Percentiles rank a stretch among this genome's conserved stretches.
These are phyloP conservation scores for Drosophila paranaensis DNA, from an alignment of 2,888 invertebrate species.

Conservation along the genomic window DNA sequence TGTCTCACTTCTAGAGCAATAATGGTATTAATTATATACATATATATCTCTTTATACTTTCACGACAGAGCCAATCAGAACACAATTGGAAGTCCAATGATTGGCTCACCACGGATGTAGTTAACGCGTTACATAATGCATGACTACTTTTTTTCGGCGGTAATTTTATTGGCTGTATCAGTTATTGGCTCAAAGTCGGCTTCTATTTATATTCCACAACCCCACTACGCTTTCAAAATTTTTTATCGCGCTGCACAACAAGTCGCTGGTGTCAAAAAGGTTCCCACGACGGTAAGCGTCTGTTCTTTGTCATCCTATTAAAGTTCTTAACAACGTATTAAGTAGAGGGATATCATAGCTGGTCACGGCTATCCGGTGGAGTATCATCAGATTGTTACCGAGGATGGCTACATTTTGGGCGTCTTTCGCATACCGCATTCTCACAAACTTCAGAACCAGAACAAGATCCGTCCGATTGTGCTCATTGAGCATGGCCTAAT, in stretches of 20 bases:
- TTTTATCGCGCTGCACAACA: background rate
- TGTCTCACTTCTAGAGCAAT: background rate
- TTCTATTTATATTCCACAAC: conserved; percentile 12
- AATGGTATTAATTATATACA: background rate
- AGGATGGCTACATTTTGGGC: conserved; percentile 76
- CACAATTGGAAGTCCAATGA: conserved; percentile 6
- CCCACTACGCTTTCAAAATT: background rate
- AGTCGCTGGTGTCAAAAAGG: conserved; percentile 3
- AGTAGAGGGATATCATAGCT: conserved; percentile 77
- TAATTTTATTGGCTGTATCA: conserved; percentile 18
- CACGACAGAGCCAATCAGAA: background rate
- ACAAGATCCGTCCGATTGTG: conserved; percentile 63
- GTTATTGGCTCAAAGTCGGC: conserved; percentile 12
- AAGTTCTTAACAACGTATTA: background rate
- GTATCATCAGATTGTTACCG: conserved; percentile 85
- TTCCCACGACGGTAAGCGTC: conserved; percentile 47
- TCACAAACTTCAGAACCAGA: conserved; percentile 60
- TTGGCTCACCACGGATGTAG: conserved; percentile 4
- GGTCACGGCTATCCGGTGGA: conserved; percentile 87
- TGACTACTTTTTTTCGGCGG: background rate
- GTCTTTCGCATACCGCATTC: conserved; percentile 78
- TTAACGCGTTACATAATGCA: conserved; percentile 17
- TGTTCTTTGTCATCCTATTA: background rate
- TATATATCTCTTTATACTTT: background rate
- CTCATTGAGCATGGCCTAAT: conserved; percentile 86